Base-by-base conservation (phyloP, 2,888 invertebrate genomes). In the Chironomus riparius region DNA sequence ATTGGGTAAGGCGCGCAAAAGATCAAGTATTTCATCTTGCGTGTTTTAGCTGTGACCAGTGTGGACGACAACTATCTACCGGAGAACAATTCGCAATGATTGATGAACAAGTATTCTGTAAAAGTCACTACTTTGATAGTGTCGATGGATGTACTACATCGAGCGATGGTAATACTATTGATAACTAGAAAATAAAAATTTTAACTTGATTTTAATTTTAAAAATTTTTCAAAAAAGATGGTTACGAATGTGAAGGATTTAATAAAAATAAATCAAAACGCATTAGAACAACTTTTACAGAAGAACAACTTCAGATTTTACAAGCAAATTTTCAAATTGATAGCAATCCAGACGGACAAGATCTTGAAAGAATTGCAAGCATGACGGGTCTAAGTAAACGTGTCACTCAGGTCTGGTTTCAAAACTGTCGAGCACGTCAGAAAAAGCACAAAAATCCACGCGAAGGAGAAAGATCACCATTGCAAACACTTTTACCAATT, bases 71-170 rank as follows among this genome's bases (percentile, higher is more conserved):
- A 85, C 87, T 96, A 77, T 94, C 93, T 79, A 96, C 95, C 0
- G 97, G 97, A 4, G 97, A 98, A 84, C 97, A 98, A 86, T 99
- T 98, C 85, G 97, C 98, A 13, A 88, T 98, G 77, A 93, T 97
- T 83, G 97, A 98, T 80, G 94, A 94, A 83, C 87, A 95, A 79
- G 92, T 99, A 77, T 89, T 99, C 78, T 99, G 98, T 87, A 98
- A 98, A 86, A 94, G 95, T 61, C 98, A 99, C 84, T 98, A 97
- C 86, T 87, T 97, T 79, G 98, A 97, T 85, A 90, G 96, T 18
- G 65, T 24, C 4, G 96, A 95, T 78, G 95, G 95, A 75, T 94
- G 94, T 78, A 94, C 94, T 73, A 91, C 92, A 77, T 94, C 94
- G 48, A 94, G 94, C 78, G 95, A 95, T 86, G 94, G 94, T 94